Evolutionary conservation across 2,888 invertebrate species (phyloP), one percentile per base, ranked within the genome.

Genomic region (Cephus sareptanus): DNA sequence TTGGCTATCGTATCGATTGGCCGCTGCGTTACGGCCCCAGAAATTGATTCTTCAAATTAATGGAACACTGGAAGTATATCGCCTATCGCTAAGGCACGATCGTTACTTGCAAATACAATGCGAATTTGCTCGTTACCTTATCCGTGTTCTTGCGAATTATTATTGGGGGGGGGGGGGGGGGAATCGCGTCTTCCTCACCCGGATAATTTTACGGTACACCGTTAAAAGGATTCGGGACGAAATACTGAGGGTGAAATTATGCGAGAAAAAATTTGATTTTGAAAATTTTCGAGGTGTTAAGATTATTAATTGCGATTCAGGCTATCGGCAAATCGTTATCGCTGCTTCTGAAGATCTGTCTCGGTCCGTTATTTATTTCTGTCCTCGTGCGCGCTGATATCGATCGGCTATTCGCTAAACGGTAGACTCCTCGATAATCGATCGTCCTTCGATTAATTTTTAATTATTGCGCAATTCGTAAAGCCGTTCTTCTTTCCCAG

Each of bases 401-500:
- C 40, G 15, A 40, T 40, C 15, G 40, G 13, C 1, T 15, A 4
- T 40, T 40, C 40, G 23, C 1, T 23, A 23, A 56, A 56, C 35
- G 40, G 15, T 23, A 23, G 2, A 11, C 34, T 75, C 35, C 70
- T 68, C 79, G 69, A 69, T 69, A 68, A 23, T 56, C 77, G 73
- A 75, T 71, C 31, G 75, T 40, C 15, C 40, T 68, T 40, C 68
- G 56, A 69, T n/a, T 12, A 23, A 15, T 56, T 56, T 33, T 40
- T 56, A 4, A 40, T 31, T 56, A 30, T 31, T 75, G 23, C 37
- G 37, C 56, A 56, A 75, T 37, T 34, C 69, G 0, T 0, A 71
- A 1, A 30, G 71, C 71, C 11, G 83, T 77, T 80, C 83, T 85
- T 83, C 85, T 80, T 78, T 68, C 82, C 78, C 81, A 80, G 82